Percentiles rank a stretch among this genome's conserved stretches.
These are phyloP conservation scores for Cairina moschata DNA, from an alignment of 2,113 vertebrate species.

Conservation along the genomic window DNA sequence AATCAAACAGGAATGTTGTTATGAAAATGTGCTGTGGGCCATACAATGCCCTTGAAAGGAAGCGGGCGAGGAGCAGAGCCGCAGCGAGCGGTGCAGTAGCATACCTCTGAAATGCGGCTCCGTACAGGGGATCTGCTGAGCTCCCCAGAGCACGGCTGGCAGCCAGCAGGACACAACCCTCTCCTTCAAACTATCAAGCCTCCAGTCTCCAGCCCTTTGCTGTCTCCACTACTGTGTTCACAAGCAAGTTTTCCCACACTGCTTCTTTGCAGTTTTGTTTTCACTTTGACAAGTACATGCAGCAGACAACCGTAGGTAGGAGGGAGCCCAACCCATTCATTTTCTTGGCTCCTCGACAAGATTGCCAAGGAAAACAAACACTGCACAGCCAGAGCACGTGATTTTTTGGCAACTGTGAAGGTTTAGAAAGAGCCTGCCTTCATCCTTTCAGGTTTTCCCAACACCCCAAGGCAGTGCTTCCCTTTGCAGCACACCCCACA, in stretches of 20 bases:
- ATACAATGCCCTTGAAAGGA: background rate
- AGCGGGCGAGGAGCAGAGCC: background rate
- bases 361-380: background rate
- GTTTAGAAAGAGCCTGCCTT: background rate
- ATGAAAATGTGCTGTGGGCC: background rate
- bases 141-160: background rate
- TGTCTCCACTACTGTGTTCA: background rate
- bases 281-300: background rate
- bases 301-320: background rate
- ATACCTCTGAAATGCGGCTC: background rate
- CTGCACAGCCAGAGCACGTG: fast-evolving
- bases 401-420: background rate
- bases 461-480: fast-evolving
- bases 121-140: fast-evolving
- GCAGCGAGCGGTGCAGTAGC: fast-evolving
- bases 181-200: background rate
- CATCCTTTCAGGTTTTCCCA: background rate
- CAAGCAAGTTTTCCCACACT: background rate
- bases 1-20: background rate
- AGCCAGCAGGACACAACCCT: background rate
- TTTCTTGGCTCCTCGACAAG: background rate
- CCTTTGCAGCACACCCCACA: background rate
- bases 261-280: background rate
- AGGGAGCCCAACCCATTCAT: background rate
- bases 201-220: background rate